Evolutionary conservation across 2,113 vertebrate species (phyloP).

Genomic region (human): GRCh38 chr17:78720001-78720500

Average conservation of each 20-base stretch:
- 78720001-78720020: no score
- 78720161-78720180: not conserved
- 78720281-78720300: not conserved
- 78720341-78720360: no score
- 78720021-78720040: not conserved
- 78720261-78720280: not conserved
- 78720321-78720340: no score
- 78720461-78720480: no score
- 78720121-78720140: not conserved
- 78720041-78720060: not conserved
- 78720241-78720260: not conserved
- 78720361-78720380: no score
- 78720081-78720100: not conserved
- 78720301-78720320: not conserved
- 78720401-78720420: no score
- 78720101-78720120: accelerated
- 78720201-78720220: not conserved
- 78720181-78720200: not conserved
- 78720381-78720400: no score
- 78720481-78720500: no score
- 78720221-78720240: no score
- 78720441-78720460: no score
- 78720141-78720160: not conserved
- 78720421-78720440: no score
- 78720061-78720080: accelerated